Conservation (phyloP, 2,797 vertebrate genomes). For the Pseudochaenichthys georgianus region DNA sequence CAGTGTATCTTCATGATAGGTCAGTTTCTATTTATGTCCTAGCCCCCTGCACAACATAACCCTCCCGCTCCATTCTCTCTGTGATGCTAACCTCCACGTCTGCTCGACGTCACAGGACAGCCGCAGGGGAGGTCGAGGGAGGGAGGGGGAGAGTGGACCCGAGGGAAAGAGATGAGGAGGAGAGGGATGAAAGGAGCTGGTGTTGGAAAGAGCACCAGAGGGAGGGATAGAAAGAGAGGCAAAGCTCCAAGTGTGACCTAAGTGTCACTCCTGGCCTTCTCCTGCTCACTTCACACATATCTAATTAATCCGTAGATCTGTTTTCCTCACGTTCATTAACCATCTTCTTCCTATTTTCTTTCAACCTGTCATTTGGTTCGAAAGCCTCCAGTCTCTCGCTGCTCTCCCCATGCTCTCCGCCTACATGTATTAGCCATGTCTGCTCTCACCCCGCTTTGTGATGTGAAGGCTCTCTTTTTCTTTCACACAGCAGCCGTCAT, state of each 20-base stretch:
- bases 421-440: slow-evolving; percentile 30
- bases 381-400: slow-evolving; percentile 34
- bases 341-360: neutral
- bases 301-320: slow-evolving; percentile 44
- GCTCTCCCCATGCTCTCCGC: neutral
- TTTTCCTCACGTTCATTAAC: slow-evolving; percentile 30
- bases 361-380: slow-evolving; percentile 37
- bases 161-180: slow-evolving; percentile 14
- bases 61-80: slow-evolving; percentile 20
- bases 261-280: slow-evolving; percentile 43
- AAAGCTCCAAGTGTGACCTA: slow-evolving; percentile 53
- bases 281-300: slow-evolving; percentile 48
- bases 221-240: slow-evolving; percentile 15
- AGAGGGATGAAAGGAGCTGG: slow-evolving; percentile 32
- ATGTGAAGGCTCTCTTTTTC: slow-evolving; percentile 27
- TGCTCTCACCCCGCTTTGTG: slow-evolving; percentile 27
- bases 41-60: slow-evolving; percentile 23
- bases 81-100: slow-evolving; percentile 60
- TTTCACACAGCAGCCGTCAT: slow-evolving; percentile 25
- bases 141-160: neutral
- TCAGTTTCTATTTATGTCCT: slow-evolving; percentile 63
- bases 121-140: slow-evolving; percentile 48
- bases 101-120: slow-evolving; percentile 59
- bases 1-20: slow-evolving; percentile 48
- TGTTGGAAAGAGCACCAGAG: slow-evolving; percentile 25